phyloP scores from a whole-genome alignment of 1,140 invertebrate species.

The Andricus grossulariae region DNA sequence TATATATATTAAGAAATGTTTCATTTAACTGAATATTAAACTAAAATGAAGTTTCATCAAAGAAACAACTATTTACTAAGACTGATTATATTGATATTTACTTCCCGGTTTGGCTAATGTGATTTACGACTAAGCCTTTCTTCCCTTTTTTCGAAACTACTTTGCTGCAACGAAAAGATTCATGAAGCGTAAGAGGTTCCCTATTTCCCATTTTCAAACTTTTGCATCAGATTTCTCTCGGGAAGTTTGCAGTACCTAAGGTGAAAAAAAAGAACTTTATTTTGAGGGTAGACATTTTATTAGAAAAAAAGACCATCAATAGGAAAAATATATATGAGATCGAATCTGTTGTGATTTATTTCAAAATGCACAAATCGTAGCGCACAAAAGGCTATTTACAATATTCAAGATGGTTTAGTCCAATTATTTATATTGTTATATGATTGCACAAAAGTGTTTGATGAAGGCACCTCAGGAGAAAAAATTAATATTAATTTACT shows the following conservation, averaged over 20 bases:
- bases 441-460: too few relatives aligned
- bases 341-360: too few relatives aligned
- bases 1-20: too few relatives aligned
- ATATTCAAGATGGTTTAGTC: too few relatives aligned
- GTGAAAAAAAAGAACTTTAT: background rate
- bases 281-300: background rate
- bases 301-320: too few relatives aligned
- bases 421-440: too few relatives aligned
- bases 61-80: background rate
- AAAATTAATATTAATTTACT: too few relatives aligned
- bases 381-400: too few relatives aligned
- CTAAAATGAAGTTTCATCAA: background rate
- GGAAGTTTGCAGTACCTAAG: background rate
- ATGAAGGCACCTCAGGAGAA: too few relatives aligned
- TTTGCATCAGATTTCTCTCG: background rate
- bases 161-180: constrained; percentile 11
- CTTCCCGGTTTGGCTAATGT: background rate
- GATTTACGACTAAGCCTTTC: background rate
- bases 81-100: constrained; percentile 1
- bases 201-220: constrained; percentile 10
- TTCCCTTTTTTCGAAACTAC: background rate
- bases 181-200: constrained; percentile 24
- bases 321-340: too few relatives aligned
- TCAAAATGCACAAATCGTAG: too few relatives aligned
- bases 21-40: background rate